Evolutionary conservation across 2,888 invertebrate genomes (phyloP).

Genomic region (Drosophila kanekoi): DNA sequence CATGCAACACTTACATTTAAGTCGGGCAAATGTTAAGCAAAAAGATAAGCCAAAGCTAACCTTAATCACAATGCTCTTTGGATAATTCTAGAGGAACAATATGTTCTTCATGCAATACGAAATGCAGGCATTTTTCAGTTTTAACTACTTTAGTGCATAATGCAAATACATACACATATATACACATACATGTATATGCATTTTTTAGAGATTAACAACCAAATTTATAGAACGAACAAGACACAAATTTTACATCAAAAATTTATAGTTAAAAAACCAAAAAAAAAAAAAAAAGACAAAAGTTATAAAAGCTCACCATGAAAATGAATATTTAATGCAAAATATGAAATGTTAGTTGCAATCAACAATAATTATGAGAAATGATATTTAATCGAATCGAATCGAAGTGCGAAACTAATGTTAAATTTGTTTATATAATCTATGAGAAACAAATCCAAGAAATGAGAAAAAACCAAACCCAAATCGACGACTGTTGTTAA

Average conservation of each 20-base stretch:
- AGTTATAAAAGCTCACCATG: conserved; percentile 47
- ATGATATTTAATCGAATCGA: conserved; percentile 43
- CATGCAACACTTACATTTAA: conserved; percentile 24
- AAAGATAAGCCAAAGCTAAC: conserved; percentile 40
- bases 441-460: conserved; percentile 62
- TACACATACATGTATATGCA: conserved; percentile 34
- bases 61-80: conserved; percentile 27
- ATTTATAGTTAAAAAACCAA: conserved; percentile 44
- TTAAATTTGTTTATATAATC: conserved; percentile 84
- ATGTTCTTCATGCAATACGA: conserved; percentile 17
- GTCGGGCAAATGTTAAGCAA: conserved; percentile 22
- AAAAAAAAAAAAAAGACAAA: conserved; percentile 9
- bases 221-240: conserved; percentile 47
- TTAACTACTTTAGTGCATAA: conserved; percentile 31
- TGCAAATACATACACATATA: background rate
- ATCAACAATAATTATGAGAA: conserved; percentile 37
- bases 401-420: conserved; percentile 50
- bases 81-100: conserved; percentile 8
- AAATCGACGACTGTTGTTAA: conserved; percentile 72
- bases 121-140: conserved; percentile 48
- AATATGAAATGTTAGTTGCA: conserved; percentile 46
- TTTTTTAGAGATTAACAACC: conserved; percentile 50
- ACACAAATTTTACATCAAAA: conserved; percentile 54
- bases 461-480: conserved; percentile 3
- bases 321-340: conserved; percentile 40